Conservation (phyloP, 1,140 invertebrate species). For the Heliconius melpomene region DNA sequence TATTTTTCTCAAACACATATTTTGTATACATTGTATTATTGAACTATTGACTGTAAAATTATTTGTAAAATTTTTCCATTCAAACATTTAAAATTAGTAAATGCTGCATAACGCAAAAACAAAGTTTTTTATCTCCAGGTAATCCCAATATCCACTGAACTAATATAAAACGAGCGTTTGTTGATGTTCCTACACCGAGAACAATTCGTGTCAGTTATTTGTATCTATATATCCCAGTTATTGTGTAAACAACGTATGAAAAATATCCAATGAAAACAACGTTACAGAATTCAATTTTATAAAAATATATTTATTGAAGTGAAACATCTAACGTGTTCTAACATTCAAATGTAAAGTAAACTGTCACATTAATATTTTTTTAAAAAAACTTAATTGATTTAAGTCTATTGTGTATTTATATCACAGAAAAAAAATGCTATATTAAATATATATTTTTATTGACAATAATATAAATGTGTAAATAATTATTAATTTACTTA, state of each 20-base stretch:
- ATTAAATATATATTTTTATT: no score
- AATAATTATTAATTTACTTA: conserved; percentile 7
- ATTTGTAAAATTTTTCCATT: background rate
- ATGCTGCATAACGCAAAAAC: background rate
- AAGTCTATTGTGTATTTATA: no score
- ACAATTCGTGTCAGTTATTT: background rate
- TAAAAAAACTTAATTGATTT: no score
- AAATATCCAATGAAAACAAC: background rate
- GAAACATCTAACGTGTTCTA: background rate
- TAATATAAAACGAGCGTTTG: conserved; percentile 4
- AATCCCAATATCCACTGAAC: conserved; percentile 8
- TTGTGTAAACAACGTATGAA: background rate
- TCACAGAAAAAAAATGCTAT: no score
- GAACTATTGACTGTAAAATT: background rate
- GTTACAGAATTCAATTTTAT: background rate
- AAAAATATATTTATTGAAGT: background rate
- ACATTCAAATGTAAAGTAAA: no score
- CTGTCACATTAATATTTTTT: no score
- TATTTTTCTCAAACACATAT: no score
- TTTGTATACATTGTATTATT: no score
- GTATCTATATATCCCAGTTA: background rate
- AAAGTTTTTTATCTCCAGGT: background rate
- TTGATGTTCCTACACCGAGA: background rate
- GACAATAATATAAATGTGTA: no score
- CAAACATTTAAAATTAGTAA: background rate